phyloP scores from a whole-genome alignment of 2,888 invertebrate genomes.

The Eurois occulta region DNA sequence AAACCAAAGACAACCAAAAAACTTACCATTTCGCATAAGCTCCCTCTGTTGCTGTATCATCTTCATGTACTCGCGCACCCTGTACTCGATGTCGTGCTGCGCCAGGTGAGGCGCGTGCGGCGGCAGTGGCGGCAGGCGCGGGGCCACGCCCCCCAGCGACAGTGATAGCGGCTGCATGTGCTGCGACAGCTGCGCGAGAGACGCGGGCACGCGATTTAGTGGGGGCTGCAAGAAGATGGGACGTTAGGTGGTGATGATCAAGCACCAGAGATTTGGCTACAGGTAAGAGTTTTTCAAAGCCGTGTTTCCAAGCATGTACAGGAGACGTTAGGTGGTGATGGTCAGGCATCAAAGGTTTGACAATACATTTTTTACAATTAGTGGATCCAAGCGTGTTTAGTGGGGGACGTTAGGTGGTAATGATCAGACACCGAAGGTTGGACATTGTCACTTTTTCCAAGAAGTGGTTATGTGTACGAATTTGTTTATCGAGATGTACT shows the following conservation, averaged over 20 bases:
- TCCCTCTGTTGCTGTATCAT: constrained; percentile 90
- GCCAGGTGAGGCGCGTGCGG: constrained; percentile 90
- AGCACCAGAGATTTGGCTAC: background rate
- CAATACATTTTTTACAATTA: background rate
- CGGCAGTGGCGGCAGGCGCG: constrained; percentile 90
- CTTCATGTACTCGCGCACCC: constrained; percentile 95
- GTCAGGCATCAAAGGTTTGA: background rate
- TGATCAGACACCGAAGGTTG: background rate
- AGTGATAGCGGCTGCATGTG: constrained; percentile 95
- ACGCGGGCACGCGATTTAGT: constrained; percentile 91
- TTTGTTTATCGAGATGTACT: background rate
- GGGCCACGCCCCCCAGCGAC: constrained; percentile 91
- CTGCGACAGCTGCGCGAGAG: constrained; percentile 87
- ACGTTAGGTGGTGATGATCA: constrained; percentile 30
- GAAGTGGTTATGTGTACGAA: background rate
- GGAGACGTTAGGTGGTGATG: background rate
- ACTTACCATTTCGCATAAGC: constrained; percentile 83
- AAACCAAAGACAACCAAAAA: background rate
- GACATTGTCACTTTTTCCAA: background rate
- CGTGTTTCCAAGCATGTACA: background rate
- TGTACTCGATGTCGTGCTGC: constrained; percentile 94
- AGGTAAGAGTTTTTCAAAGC: background rate
- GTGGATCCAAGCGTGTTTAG: background rate
- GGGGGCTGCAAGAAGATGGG: constrained; percentile 79
- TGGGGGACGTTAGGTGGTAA: background rate